phyloP scores from a whole-genome alignment of 64 coral and sea anemone species.

The Pachyseris speciosa region DNA sequence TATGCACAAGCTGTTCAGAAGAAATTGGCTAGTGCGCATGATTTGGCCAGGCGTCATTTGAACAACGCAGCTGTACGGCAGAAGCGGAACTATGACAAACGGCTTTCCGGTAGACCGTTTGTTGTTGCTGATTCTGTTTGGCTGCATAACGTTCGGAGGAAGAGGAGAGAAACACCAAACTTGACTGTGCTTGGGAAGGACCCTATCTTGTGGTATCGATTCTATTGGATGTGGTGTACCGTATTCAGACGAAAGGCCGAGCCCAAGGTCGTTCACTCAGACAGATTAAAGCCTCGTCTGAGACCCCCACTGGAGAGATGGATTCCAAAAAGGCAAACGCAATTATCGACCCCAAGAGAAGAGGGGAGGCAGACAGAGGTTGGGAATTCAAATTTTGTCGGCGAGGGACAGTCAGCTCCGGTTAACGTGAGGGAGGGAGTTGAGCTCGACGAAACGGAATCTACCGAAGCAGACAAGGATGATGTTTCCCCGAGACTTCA shows the following conservation, averaged over 20 bases:
- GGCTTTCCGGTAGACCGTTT: not conserved
- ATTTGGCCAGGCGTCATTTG: not conserved
- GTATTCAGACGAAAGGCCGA: conserved; percentile 33
- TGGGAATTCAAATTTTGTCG: not conserved
- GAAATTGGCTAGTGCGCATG: conserved; percentile 25
- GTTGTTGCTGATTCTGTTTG: not conserved
- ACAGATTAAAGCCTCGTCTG: not conserved
- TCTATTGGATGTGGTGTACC: conserved; percentile 31
- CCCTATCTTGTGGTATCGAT: not conserved
- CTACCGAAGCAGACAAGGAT: not conserved
- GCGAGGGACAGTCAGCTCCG: not conserved
- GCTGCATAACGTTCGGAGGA: conserved; percentile 8
- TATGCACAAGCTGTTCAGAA: conserved; percentile 27
- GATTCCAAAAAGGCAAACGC: not conserved
- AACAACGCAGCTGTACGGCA: conserved; percentile 48
- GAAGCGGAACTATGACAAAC: conserved; percentile 51
- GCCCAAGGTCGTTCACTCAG: conserved; percentile 43
- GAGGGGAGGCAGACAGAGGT: not conserved
- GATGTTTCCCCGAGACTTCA: not conserved
- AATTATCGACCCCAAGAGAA: not conserved
- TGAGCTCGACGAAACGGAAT: not conserved
- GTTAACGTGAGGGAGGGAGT: not conserved
- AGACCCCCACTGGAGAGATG: not conserved
- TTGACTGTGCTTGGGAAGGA: conserved; percentile 11
- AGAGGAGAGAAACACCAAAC: conserved; percentile 27